Percentiles rank a stretch among this genome's conserved stretches.
These are phyloP conservation scores for Nibea albiflora DNA, from an alignment of 2,113 vertebrate genomes.

Conservation along the genomic window DNA sequence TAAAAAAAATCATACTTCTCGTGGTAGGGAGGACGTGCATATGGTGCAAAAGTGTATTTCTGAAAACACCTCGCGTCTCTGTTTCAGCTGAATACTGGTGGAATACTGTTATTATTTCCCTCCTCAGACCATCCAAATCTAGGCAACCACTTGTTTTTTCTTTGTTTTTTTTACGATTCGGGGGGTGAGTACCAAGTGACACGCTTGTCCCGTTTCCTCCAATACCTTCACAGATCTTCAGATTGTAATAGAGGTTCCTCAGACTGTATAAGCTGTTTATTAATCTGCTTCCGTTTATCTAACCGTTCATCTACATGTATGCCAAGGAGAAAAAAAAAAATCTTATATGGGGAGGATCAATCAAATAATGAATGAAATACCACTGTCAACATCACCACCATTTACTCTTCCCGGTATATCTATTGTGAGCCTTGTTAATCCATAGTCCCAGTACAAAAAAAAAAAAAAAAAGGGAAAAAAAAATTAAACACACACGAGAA, in stretches of 20 bases:
- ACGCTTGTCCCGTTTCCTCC: conserved; percentile 23
- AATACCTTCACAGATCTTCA: conserved; percentile 23
- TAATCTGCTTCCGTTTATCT: conserved; percentile 26
- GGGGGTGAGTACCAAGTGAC: conserved; percentile 62
- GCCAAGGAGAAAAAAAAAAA: neutral
- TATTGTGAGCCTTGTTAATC: conserved; percentile 71
- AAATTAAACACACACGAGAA: conserved; percentile 71
- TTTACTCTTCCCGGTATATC: conserved; percentile 62
- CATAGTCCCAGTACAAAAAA: conserved; percentile 67
- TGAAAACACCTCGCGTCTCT: conserved; percentile 32
- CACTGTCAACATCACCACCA: conserved; percentile 73
- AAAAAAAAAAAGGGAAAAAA: conserved; percentile 22
- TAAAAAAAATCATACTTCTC: conserved; percentile 67
- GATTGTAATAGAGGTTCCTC: conserved; percentile 18
- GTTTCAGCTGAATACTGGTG: conserved; percentile 49
- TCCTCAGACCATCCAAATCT: conserved; percentile 70
- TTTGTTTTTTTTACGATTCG: conserved; percentile 63
- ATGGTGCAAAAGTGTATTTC: conserved; percentile 47
- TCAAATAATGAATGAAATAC: conserved; percentile 32
- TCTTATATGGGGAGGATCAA: neutral
- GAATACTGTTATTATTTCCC: conserved; percentile 60
- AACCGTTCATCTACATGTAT: conserved; percentile 35
- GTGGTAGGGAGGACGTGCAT: conserved; percentile 50
- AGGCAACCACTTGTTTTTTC: conserved; percentile 63
- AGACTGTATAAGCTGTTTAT: conserved; percentile 13